Conservation (phyloP, 2,888 invertebrate species). For the Trachelus stipa region DNA sequence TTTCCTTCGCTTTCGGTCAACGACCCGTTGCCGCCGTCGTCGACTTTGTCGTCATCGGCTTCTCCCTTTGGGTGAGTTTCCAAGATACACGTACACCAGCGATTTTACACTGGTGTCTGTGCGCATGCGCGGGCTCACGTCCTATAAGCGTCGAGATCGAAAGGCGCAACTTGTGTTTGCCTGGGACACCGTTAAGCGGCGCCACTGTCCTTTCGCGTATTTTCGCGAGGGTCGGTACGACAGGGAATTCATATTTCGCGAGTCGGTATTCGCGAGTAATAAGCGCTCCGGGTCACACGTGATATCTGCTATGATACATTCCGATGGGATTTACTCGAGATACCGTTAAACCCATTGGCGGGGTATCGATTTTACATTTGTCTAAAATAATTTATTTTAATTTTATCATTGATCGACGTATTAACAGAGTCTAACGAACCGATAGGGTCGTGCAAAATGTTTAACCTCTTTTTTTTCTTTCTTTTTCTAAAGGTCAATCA, state of each 20-base stretch:
- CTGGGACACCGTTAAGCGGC: slow-evolving; percentile 45
- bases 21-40: slow-evolving; percentile 48
- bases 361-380: background rate
- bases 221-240: slow-evolving; percentile 53
- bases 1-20: slow-evolving; percentile 65
- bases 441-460: background rate
- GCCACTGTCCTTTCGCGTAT: slow-evolving; percentile 59
- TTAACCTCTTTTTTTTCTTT: slow-evolving; percentile 11
- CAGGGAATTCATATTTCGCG: slow-evolving; percentile 44
- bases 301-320: background rate
- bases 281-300: background rate
- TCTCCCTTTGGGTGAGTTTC: slow-evolving; percentile 56
- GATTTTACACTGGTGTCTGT: background rate
- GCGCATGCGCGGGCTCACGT: background rate
- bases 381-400: background rate
- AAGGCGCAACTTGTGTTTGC: slow-evolving; percentile 23
- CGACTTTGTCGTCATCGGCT: background rate
- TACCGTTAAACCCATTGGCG: background rate
- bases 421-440: background rate
- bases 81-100: slow-evolving; percentile 53
- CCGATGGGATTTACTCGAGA: background rate
- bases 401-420: background rate
- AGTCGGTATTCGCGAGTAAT: slow-evolving; percentile 31
- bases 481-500: slow-evolving; percentile 26
- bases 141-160: background rate